phyloP scores from a whole-genome alignment of 2,113 vertebrate genomes.

The Silurus asotus region DNA sequence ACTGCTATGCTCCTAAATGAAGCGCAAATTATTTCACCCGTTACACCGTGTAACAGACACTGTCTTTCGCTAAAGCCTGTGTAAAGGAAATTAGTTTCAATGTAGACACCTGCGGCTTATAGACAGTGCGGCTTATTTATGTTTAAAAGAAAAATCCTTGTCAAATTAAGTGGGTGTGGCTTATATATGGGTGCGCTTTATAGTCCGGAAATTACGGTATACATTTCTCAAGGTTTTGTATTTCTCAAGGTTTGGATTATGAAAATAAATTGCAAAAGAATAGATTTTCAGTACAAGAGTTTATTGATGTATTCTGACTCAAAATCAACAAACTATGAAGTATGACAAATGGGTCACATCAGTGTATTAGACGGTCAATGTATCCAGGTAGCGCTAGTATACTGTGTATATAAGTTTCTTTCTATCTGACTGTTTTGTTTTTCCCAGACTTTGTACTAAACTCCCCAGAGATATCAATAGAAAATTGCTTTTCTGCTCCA shows the following conservation, averaged over 20 bases:
- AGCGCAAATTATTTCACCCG: too few species aligned
- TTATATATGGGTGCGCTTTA: too few species aligned
- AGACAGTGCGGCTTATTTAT: too few species aligned
- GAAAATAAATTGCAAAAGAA: conserved; percentile 18
- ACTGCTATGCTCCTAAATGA: too few species aligned
- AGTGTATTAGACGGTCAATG: conserved; percentile 21
- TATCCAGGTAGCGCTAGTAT: conserved; percentile 25
- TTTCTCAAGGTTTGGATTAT: not conserved
- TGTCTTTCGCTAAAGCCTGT: too few species aligned
- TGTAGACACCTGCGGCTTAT: too few species aligned
- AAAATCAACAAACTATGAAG: not conserved
- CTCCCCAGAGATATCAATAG: conserved; percentile 73
- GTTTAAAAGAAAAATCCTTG: too few species aligned
- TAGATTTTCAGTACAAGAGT: not conserved
- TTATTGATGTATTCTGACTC: conserved; percentile 6
- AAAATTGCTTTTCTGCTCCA: conserved; percentile 79
- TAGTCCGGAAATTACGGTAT: too few species aligned
- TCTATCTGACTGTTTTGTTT: conserved; percentile 29
- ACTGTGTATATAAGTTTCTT: conserved; percentile 5
- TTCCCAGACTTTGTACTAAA: conserved; percentile 39
- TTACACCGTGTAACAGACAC: too few species aligned
- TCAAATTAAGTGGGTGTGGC: too few species aligned
- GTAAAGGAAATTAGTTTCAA: too few species aligned
- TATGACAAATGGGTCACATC: conserved; percentile 34
- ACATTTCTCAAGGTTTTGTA: not conserved